Evolutionary conservation across 2,888 invertebrate species (phyloP), one percentile per base, ranked within the genome.

Genomic region (Syrista parreyssii): DNA sequence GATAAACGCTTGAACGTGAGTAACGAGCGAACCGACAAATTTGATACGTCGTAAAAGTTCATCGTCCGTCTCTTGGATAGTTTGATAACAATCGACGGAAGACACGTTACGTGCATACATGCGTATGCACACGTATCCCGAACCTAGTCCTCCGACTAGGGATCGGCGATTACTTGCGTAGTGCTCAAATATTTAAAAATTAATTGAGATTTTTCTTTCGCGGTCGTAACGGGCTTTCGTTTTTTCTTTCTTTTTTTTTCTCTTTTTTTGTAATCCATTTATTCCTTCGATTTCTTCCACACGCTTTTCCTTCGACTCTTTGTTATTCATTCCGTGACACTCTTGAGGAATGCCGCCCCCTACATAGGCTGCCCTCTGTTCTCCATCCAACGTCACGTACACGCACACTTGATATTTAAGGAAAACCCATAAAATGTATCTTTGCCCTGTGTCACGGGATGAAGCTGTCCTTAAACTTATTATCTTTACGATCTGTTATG

Each of bases 401-500:
- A 15, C 40, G 40, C 15, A 40, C 40, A 40, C 6, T 40, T 4
- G 15, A 69, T 30, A 32, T n/a, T 69, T 69, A n/a, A 30, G 15
- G n/a, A 9, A 32, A 69, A n/a, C 68, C 33, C 4, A 33, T 33
- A 33, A 33, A 68, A 68, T 68, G 68, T 77, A 73, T 77, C 73
- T 74, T 80, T 75, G 73, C 75, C 78, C 77, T 15, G 4, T 6
- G 68, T 73, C 35, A 15, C 68, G 77, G 76, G 68, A 79, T 74
- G 73, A 68, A 77, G 76, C 78, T 80, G 74, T 79, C 82, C 82
- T 82, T 79, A 40, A 12, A 40, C 40, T 40, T 40, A 40, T 40
- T 40, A 40, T 40, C 12, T 79, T 79, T 81, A 80, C 73, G 76
- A 80, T 82, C 82, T 85, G 82, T 84, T 86, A 82, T 82, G 85